Conservation (phyloP, 2,888 invertebrate genomes). For the Dicyrtomina minuta region DNA sequence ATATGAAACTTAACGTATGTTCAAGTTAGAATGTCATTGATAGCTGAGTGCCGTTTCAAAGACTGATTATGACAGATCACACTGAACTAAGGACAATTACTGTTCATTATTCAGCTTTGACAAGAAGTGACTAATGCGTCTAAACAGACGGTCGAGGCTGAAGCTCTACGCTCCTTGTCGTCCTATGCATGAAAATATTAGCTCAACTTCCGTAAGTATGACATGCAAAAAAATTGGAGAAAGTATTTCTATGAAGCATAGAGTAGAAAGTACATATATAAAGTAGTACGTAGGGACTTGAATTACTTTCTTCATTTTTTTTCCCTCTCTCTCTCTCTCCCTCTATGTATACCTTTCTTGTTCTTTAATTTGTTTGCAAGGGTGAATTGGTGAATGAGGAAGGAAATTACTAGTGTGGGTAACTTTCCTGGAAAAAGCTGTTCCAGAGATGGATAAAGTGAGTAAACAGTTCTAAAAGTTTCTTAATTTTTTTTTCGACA, state of each 20-base stretch:
- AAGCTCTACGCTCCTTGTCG: not conserved
- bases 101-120: conserved; percentile 15
- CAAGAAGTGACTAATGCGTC: not conserved
- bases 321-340: no score
- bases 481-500: no score
- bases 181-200: not conserved
- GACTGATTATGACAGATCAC: conserved; percentile 27
- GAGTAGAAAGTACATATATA: no score
- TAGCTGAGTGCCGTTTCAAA: not conserved
- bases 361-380: not conserved
- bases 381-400: not conserved
- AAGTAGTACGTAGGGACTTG: no score
- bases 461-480: no score
- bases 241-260: not conserved
- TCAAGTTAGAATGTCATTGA: no score
- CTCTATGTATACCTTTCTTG: no score
- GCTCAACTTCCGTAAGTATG: not conserved
- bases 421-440: no score
- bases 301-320: no score
- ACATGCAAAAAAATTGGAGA: not conserved
- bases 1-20: no score
- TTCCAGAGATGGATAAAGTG: no score
- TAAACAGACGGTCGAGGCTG: not conserved
- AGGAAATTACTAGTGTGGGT: not conserved
- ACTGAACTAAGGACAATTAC: not conserved